Base-by-base conservation (phyloP, 2,113 vertebrate genomes). In the Coptodon bakossiorum region DNA sequence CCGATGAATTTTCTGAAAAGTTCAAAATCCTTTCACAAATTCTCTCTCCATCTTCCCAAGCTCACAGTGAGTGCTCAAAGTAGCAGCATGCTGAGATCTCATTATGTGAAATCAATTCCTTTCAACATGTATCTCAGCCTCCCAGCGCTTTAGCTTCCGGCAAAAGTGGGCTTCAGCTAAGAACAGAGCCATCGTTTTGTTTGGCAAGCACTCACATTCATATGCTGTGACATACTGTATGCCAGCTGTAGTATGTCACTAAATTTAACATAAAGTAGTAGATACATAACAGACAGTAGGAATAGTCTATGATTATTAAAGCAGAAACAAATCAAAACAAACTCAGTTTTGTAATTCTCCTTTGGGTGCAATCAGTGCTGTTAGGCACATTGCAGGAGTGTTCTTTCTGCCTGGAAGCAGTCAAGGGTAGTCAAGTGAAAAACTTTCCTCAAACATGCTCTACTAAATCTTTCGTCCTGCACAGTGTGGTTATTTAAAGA, bases 81-180 rank as follows among this genome's bases (percentile, higher is more conserved):
- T 84, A 86, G 66, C 89, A 59, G 48, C 90, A 59, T 50, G 59
- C 91, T 89, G 91, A 90, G 89, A 92, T 86, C 82, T 93, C 88
- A 90, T 94, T 92, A 92, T 94, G 86, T 88, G 86, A 93, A 95
- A 94, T 93, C 86, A 86, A 52, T 90, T 90, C 85, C 83, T 88
- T 94, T 93, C 86, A 86, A 66, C 57, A 56, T 24, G 27, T 56
- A 85, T 68, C 82, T 82, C 43, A 90, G 83, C 71, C 84, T 84
- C 43, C 54, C 83, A 84, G 86, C 9, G 45, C 81, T 80, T 52
- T 66, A 48, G 85, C 90, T 92, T 87, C 90, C 61, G 53, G 76
- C 89, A 86, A 86, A 88, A 66, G 68, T 88, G 82, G 84, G 80
- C 83, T 73, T 76, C 13, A 68, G 88, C 80, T 56, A 87, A 5